Conservation (phyloP, 2,888 invertebrate genomes). For the Ethmia dodecea region DNA sequence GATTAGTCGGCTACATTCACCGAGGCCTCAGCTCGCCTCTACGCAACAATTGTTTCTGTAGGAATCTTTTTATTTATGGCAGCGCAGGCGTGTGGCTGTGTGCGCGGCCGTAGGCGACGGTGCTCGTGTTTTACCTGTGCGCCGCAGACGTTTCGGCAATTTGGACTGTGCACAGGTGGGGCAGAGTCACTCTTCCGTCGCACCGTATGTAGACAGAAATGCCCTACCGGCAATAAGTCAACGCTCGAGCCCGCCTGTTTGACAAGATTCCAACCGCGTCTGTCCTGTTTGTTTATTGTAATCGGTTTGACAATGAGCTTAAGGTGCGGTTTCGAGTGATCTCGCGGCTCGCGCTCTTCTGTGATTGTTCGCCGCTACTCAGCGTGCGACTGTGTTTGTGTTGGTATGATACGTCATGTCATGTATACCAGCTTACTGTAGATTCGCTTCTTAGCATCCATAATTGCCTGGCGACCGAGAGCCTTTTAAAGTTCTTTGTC, state of each 20-base stretch:
- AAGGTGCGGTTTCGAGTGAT: slow-evolving; percentile 78
- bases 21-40: slow-evolving; percentile 69
- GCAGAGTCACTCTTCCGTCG: slow-evolving; percentile 33
- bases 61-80: slow-evolving; percentile 78
- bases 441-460: slow-evolving; percentile 72
- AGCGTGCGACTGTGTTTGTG: slow-evolving; percentile 62
- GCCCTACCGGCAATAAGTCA: slow-evolving; percentile 77
- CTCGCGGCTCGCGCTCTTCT: slow-evolving; percentile 57
- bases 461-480: slow-evolving; percentile 69
- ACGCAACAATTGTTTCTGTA: slow-evolving; percentile 78
- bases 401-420: slow-evolving; percentile 75
- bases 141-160: slow-evolving; percentile 15
- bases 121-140: slow-evolving; percentile 71
- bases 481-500: slow-evolving; percentile 39
- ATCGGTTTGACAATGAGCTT: slow-evolving; percentile 78
- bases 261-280: slow-evolving; percentile 78
- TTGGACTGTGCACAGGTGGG: slow-evolving; percentile 24
- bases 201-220: slow-evolving; percentile 48
- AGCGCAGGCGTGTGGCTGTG: slow-evolving; percentile 49
- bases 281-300: slow-evolving; percentile 78
- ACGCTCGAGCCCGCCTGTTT: slow-evolving; percentile 77
- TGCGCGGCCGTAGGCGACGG: slow-evolving; percentile 58
- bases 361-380: slow-evolving; percentile 67
- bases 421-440: slow-evolving; percentile 72
- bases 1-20: slow-evolving; percentile 74